These are phyloP conservation scores for Capitulum mitella DNA, from an alignment of 2,888 invertebrate species.

Conservation along the genomic window DNA sequence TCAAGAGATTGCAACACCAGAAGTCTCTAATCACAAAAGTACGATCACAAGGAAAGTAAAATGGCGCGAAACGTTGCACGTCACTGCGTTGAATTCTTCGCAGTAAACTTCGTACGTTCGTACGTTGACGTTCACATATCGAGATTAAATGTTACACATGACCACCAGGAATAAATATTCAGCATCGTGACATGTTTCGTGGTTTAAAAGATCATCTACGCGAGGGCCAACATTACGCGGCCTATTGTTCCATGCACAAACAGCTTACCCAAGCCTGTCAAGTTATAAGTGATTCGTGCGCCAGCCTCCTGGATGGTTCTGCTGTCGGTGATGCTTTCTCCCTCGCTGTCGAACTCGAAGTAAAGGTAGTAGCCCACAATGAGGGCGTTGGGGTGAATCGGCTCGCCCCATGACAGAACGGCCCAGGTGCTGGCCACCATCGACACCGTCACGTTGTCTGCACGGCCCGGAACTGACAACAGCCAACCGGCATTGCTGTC, in stretches of 20 bases:
- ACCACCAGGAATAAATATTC: too few species aligned
- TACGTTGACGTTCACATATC: too few species aligned
- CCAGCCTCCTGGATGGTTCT: background rate
- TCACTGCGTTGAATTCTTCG: too few species aligned
- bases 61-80: too few species aligned
- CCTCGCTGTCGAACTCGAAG: background rate
- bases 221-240: too few species aligned
- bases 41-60: too few species aligned
- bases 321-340: conserved; percentile 7
- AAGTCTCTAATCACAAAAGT: too few species aligned
- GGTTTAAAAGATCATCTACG: background rate
- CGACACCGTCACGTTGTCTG: background rate
- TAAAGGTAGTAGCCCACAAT: conserved; percentile 19
- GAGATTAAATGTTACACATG: too few species aligned
- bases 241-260: too few species aligned
- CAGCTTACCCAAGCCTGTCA: background rate
- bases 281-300: background rate
- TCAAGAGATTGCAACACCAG: too few species aligned
- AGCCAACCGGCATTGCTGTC: too few species aligned
- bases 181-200: background rate
- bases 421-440: background rate
- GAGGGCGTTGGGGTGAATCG: background rate
- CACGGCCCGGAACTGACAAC: background rate
- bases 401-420: background rate
- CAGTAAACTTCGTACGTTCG: too few species aligned